A percentile compares a stretch with the other conserved stretches of the same genome.
Evolutionary conservation across 2,797 vertebrate species (phyloP).

Genomic region (Hoplostethus mediterraneus): DNA sequence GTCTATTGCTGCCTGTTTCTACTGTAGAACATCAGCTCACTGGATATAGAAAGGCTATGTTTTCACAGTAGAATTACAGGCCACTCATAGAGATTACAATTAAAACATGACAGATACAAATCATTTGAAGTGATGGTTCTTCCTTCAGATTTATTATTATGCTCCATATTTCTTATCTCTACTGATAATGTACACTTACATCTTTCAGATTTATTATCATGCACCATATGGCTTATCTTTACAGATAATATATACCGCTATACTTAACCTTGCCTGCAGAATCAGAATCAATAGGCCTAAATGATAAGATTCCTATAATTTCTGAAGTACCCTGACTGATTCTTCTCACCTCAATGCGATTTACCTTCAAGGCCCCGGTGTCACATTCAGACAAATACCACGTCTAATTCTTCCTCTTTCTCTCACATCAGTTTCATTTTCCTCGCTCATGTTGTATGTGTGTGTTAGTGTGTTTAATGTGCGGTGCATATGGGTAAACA

Average conservation of each 20-base stretch:
- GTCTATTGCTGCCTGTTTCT: background rate
- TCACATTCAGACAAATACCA: conserved; percentile 27
- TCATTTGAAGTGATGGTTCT: conserved; percentile 29
- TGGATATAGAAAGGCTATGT: conserved; percentile 3
- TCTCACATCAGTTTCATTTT: background rate
- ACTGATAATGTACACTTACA: conserved; percentile 56
- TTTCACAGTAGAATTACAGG: conserved; percentile 7
- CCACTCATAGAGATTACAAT: conserved; percentile 34
- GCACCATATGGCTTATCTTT: conserved; percentile 53
- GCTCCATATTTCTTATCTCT: conserved; percentile 46
- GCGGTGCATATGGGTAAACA: background rate
- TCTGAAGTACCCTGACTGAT: conserved; percentile 43
- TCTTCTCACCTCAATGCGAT: conserved; percentile 32
- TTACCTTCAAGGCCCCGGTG: conserved; percentile 49
- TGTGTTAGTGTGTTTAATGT: background rate
- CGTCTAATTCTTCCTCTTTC: conserved; percentile 22
- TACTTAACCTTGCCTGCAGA: conserved; percentile 66
- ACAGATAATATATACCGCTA: conserved; percentile 50
- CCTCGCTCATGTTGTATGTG: background rate
- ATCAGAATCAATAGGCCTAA: conserved; percentile 14
- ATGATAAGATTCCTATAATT: conserved; percentile 53
- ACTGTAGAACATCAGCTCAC: background rate
- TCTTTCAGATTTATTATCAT: conserved; percentile 55
- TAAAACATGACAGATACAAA: conserved; percentile 17
- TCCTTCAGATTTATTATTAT: conserved; percentile 51